These are phyloP conservation scores for Theropithecus gelada DNA, from an alignment of 2,113 vertebrate genomes.

Conservation along the genomic window DNA sequence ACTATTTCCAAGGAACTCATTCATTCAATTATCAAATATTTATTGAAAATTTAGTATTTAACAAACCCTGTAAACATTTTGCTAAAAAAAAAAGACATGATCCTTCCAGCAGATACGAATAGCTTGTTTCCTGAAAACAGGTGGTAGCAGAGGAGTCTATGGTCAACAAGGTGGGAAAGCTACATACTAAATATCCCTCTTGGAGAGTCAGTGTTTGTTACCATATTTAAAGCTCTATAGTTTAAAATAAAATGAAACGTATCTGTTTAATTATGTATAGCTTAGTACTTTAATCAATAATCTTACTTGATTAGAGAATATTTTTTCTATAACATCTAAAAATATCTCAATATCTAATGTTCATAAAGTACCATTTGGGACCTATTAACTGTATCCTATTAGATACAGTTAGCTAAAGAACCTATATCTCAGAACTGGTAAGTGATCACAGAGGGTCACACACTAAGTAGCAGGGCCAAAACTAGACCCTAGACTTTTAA, in stretches of 20 bases:
- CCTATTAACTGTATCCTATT: neutral
- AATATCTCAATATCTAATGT: neutral
- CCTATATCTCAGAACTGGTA: neutral
- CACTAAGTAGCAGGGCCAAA: neutral
- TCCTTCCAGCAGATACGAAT: neutral
- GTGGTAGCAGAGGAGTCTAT: neutral
- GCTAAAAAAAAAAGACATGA: neutral
- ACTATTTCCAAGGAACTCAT: neutral
- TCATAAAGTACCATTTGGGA: neutral
- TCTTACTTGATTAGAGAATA: neutral
- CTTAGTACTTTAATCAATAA: neutral
- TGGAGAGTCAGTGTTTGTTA: neutral
- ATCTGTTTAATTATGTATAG: neutral
- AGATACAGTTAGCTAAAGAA: neutral
- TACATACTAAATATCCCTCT: neutral
- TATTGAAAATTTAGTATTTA: constrained; percentile 11
- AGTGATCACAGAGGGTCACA: neutral
- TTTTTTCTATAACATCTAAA: neutral
- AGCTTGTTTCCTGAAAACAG: neutral
- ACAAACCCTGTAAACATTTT: neutral
- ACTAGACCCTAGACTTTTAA: neutral
- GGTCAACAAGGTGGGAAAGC: neutral
- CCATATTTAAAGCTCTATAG: neutral
- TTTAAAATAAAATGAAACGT: constrained; percentile 27
- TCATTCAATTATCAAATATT: constrained; percentile 18